phyloP scores from a whole-genome alignment of 2,113 vertebrate genomes.

The Pelobates fuscus region DNA sequence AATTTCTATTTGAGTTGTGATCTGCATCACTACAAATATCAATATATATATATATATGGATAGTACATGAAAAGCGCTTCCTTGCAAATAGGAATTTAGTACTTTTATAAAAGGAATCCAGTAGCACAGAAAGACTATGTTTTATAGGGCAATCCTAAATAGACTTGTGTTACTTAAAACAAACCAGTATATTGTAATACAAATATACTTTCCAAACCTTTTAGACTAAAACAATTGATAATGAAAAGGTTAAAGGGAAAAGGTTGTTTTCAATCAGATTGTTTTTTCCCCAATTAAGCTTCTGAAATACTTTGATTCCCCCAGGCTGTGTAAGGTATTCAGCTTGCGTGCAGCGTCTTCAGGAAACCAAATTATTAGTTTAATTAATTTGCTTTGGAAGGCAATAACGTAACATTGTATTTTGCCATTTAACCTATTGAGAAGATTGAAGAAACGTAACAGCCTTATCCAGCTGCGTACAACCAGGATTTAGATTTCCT shows the following conservation, averaged over 20 bases:
- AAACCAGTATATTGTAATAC: no score
- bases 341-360: constrained; percentile 6
- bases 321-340: constrained; percentile 23
- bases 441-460: not conserved
- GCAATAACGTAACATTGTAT: not conserved
- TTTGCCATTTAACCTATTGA: constrained; percentile 7
- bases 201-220: no score
- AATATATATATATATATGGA: no score
- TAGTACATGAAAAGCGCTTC: no score
- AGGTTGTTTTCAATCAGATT: constrained; percentile 7
- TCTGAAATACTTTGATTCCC: constrained; percentile 10
- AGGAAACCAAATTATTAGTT: constrained; percentile 31
- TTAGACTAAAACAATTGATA: not conserved
- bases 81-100: no score
- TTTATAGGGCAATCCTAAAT: no score
- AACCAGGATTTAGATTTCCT: no score
- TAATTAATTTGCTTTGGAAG: constrained; percentile 28
- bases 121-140: no score
- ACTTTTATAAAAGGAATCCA: no score
- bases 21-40: no score
- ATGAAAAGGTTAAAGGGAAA: not conserved
- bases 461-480: constrained; percentile 2
- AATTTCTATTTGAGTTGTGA: no score
- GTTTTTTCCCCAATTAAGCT: constrained; percentile 26
- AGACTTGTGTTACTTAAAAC: no score